Conservation (phyloP, 2,888 invertebrate genomes). For the Pinctada fucata region DNA sequence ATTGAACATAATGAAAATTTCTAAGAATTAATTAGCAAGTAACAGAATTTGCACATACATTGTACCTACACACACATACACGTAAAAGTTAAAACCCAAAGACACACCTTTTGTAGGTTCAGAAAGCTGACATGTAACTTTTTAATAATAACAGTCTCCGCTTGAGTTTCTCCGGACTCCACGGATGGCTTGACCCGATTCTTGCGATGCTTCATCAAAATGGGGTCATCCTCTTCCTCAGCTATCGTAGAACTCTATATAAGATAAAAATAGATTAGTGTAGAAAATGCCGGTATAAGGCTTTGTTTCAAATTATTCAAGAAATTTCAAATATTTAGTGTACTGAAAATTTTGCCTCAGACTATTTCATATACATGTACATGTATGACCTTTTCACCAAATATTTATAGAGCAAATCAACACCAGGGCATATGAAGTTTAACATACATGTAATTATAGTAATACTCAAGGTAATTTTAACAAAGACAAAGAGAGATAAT, state of each 20-base stretch:
- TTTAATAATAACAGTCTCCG: constrained; percentile 78
- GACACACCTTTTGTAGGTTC: constrained; percentile 84
- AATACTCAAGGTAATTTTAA: too few relatives aligned
- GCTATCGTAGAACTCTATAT: constrained; percentile 81
- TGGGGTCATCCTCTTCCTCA: constrained; percentile 79
- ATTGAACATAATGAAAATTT: too few relatives aligned
- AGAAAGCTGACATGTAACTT: constrained; percentile 87
- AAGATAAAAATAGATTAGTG: constrained; percentile 1
- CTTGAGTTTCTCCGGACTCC: constrained; percentile 82
- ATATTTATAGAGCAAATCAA: too few relatives aligned
- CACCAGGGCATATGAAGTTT: too few relatives aligned
- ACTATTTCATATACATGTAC: not conserved
- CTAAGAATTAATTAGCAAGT: too few relatives aligned
- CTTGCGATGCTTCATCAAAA: constrained; percentile 80
- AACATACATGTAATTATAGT: too few relatives aligned
- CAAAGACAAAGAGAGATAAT: too few relatives aligned
- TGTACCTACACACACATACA: too few relatives aligned
- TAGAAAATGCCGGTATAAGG: not conserved
- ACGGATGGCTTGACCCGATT: constrained; percentile 81
- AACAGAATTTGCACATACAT: too few relatives aligned
- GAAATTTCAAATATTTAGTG: not conserved
- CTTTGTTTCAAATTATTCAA: not conserved
- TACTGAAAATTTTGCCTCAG: not conserved
- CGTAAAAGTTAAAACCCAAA: too few relatives aligned
- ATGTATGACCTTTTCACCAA: too few relatives aligned